A percentile compares a stretch with the other conserved stretches of the same genome.
These are phyloP conservation scores for Aphelocoma californica DNA, from an alignment of 2,797 vertebrate species.

Conservation along the genomic window DNA sequence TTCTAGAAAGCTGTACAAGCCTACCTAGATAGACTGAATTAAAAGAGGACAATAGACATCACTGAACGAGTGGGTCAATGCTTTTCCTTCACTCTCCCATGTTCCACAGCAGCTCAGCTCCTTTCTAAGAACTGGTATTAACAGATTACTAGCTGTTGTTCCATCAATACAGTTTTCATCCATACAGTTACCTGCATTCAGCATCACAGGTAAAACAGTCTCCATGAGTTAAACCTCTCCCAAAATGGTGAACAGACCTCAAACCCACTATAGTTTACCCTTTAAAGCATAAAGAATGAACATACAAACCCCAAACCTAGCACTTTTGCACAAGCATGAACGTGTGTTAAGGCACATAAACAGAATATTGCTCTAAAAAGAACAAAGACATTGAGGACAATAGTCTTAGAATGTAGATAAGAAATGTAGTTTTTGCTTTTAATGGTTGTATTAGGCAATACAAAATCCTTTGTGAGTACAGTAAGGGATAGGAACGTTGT, in stretches of 20 bases:
- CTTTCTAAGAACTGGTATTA: background rate
- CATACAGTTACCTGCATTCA: background rate
- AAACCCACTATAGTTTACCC: background rate
- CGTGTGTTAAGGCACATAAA: background rate
- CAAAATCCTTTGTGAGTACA: background rate
- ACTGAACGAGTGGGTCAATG: rapidly evolving
- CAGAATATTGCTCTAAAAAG: background rate
- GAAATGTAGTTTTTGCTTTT: background rate
- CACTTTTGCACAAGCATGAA: background rate
- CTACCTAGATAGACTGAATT: rapidly evolving
- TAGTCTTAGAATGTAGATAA: background rate
- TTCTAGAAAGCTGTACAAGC: background rate
- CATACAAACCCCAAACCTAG: background rate
- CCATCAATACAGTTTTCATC: background rate
- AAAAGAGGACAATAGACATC: background rate
- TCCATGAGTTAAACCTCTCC: background rate
- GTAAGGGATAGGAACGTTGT: background rate
- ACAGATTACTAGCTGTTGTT: background rate
- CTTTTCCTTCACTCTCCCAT: background rate
- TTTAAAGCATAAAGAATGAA: background rate
- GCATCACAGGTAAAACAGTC: background rate
- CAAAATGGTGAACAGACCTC: background rate
- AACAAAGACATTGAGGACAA: background rate
- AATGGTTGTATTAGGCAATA: background rate
- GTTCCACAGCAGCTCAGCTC: background rate